Conservation (phyloP, 2,888 invertebrate species). For the Dynastes hyllus region DNA sequence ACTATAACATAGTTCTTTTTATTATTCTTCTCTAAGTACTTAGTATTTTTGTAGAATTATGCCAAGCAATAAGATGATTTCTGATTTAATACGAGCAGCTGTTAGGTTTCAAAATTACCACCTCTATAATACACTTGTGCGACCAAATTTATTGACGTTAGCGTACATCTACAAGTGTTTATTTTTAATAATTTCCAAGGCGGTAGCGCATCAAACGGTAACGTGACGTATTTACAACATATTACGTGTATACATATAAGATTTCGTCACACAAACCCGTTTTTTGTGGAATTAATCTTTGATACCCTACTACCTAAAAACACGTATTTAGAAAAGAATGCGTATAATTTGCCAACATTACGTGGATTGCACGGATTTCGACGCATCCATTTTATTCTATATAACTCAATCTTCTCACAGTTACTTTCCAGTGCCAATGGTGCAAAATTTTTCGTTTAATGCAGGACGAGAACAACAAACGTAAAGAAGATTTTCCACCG, state of each 20-base stretch:
- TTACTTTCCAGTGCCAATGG: background rate
- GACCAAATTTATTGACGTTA: too few relatives aligned
- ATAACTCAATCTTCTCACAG: background rate
- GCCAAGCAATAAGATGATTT: too few relatives aligned
- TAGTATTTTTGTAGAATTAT: too few relatives aligned
- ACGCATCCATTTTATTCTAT: background rate
- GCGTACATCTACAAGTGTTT: too few relatives aligned
- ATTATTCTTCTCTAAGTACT: too few relatives aligned
- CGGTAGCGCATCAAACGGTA: too few relatives aligned
- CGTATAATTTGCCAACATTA: slow-evolving; percentile 7
- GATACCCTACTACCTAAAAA: background rate
- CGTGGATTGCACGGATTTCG: slow-evolving; percentile 3
- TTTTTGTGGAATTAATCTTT: slow-evolving; percentile 6
- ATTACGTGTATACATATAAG: background rate
- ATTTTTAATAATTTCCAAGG: too few relatives aligned
- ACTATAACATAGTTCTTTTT: too few relatives aligned
- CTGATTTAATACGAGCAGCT: too few relatives aligned
- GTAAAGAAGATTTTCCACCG: background rate
- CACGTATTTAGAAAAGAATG: slow-evolving; percentile 19
- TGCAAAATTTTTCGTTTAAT: background rate
- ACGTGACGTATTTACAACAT: background rate
- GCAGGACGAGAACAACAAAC: background rate
- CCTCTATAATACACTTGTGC: too few relatives aligned
- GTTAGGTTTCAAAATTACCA: too few relatives aligned
- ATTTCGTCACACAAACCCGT: background rate